These are phyloP conservation scores for Oryzias melastigma DNA, from an alignment of 2,113 vertebrate species.

Conservation along the genomic window DNA sequence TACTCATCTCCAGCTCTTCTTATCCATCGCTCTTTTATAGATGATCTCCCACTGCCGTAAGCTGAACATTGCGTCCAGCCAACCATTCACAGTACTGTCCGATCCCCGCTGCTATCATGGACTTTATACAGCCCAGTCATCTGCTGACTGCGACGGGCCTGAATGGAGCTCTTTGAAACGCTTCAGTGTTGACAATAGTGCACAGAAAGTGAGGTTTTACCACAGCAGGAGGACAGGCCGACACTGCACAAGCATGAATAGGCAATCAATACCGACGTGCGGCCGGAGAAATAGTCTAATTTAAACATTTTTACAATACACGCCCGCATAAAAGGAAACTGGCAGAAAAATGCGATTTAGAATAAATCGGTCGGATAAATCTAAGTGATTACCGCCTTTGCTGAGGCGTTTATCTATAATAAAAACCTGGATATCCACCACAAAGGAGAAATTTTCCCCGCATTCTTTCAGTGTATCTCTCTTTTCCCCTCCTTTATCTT, in stretches of 20 bases:
- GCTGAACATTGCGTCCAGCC: slow-evolving; percentile 61
- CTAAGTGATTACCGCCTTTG: slow-evolving; percentile 15
- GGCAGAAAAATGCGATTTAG: background rate
- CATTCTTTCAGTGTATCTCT: slow-evolving; percentile 9
- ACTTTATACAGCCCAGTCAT: slow-evolving; percentile 28
- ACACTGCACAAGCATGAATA: slow-evolving; percentile 9
- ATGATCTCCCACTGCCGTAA: slow-evolving; percentile 67
- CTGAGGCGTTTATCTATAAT: slow-evolving; percentile 6
- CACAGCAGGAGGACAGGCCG: background rate
- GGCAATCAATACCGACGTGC: background rate
- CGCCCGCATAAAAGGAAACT: background rate
- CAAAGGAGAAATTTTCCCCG: slow-evolving; percentile 19
- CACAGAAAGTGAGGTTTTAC: background rate
- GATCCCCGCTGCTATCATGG: slow-evolving; percentile 36
- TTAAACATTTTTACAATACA: background rate
- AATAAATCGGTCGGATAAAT: slow-evolving; percentile 10
- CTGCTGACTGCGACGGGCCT: slow-evolving; percentile 32
- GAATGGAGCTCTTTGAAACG: slow-evolving; percentile 49
- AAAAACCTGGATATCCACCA: slow-evolving; percentile 24
- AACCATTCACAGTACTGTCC: slow-evolving; percentile 47
- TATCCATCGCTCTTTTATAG: slow-evolving; percentile 43
- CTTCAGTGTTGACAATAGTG: slow-evolving; percentile 41
- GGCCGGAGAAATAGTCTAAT: background rate
- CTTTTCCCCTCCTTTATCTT: slow-evolving; percentile 54
- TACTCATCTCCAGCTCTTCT: slow-evolving; percentile 22